Percentiles rank a stretch among this genome's conserved stretches.
Evolutionary conservation across 2,888 invertebrate species (phyloP).

Genomic region (Dysmachus trigonus): DNA sequence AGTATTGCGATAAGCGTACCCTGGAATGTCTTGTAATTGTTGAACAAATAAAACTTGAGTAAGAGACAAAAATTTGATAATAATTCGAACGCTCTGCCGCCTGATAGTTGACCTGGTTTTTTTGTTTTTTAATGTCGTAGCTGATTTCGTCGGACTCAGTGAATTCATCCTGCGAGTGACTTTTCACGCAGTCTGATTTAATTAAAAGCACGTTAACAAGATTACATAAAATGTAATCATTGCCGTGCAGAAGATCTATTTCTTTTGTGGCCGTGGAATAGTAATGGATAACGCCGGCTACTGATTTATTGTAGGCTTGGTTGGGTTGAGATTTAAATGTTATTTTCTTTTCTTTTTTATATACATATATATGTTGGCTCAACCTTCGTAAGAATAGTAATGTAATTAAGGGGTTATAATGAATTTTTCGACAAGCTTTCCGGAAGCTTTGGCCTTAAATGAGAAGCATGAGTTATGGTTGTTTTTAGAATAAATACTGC

Average conservation of each 20-base stretch:
- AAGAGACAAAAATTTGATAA: not conserved
- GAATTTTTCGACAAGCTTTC: not conserved
- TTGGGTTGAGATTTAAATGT: not conserved
- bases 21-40: not conserved
- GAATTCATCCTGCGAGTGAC: not conserved
- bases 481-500: not conserved
- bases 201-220: slow-evolving; percentile 10
- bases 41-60: not conserved
- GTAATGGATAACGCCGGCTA: not conserved
- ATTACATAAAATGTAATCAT: not conserved
- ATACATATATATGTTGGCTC: no score
- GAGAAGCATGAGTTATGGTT: not conserved
- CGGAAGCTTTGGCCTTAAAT: not conserved
- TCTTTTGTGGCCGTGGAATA: not conserved
- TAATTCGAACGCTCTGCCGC: not conserved
- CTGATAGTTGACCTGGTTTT: not conserved
- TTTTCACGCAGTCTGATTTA: slow-evolving; percentile 13
- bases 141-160: not conserved
- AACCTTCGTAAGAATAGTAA: not conserved
- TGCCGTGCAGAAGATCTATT: not conserved
- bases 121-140: not conserved
- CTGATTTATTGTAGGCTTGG: not conserved
- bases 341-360: not conserved
- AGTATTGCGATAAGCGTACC: not conserved
- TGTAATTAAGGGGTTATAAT: not conserved